A percentile compares a stretch with the other conserved stretches of the same genome.
phyloP scores from a whole-genome alignment of 2,888 invertebrate genomes.

The Cerceris ruficornis region DNA sequence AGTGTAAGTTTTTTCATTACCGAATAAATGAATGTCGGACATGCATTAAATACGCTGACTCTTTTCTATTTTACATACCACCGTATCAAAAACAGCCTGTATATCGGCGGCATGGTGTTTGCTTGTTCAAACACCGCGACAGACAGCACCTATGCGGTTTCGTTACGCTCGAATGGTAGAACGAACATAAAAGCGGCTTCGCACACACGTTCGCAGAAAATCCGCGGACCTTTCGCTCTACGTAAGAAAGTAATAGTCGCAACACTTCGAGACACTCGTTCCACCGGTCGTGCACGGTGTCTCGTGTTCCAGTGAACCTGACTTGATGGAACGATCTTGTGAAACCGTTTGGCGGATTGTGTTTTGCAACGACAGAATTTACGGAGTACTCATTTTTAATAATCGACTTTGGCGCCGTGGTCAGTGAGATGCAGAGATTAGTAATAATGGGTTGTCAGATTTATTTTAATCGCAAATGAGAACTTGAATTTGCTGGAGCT shows the following conservation, averaged over 20 bases:
- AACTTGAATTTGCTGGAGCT: too few relatives aligned
- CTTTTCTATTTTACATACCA: too few relatives aligned
- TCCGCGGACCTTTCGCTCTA: conserved; percentile 46
- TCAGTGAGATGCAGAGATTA: too few relatives aligned
- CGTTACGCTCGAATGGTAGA: conserved; percentile 63
- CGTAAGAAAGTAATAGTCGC: conserved; percentile 24
- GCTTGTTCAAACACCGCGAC: conserved; percentile 57
- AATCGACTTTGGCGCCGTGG: not conserved
- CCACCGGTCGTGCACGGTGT: conserved; percentile 1
- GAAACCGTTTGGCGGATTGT: conserved; percentile 14
- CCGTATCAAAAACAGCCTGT: not conserved
- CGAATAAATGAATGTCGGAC: too few relatives aligned
- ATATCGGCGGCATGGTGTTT: conserved; percentile 34
- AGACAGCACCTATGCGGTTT: conserved; percentile 64
- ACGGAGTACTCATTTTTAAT: not conserved
- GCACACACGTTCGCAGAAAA: conserved; percentile 25
- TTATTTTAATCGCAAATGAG: too few relatives aligned
- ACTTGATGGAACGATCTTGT: conserved; percentile 18
- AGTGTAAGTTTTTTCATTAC: too few relatives aligned
- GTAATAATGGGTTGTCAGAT: too few relatives aligned
- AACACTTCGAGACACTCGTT: conserved; percentile 15
- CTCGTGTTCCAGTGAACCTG: conserved; percentile 28
- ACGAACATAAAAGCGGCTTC: conserved; percentile 55
- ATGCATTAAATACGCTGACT: too few relatives aligned
- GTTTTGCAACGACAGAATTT: conserved; percentile 3